Base-by-base conservation (phyloP, 2,888 invertebrate genomes). In the Danaus chrysippus region DNA sequence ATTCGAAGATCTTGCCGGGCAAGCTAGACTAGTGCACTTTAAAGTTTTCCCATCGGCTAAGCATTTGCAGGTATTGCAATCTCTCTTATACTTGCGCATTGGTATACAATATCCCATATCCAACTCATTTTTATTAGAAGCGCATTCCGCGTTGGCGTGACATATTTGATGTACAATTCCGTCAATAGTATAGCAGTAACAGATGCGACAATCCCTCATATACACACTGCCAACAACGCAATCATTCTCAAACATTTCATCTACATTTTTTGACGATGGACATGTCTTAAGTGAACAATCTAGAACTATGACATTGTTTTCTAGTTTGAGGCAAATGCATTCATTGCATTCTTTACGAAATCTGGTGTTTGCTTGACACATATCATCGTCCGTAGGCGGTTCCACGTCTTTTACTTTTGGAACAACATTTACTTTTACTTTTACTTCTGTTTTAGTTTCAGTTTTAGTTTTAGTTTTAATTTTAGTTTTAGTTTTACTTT, bases 241-340 rank as follows among this genome's bases (percentile, higher is more conserved):
- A 23, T 78, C 74, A 0, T 59, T 53, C 49, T 19, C 62, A 42
- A 10, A 60, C 10, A 0, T 63, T 43, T 63, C 61, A 12, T 54
- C 41, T 1, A 41, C 10, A 52, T 15, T 5, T 42, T 34, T 13
- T 17, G 41, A 17, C 9, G 44, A 15, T n/a, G 12, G 3, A 62
- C 91, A 91, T 1, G 59, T 56, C 10, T 77, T 79, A 8, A 83
- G 57, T 0, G 92, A 88, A 69, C 92, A 92, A 0, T 78, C 77
- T 49, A 89, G 82, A 10, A 82, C 77, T 66, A 87, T 89, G 1
- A 72, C 54, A 0, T 74, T 76, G 0, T 64, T 63, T 1, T 61
- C 68, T 1, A 64, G 66, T 42, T 70, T 66, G 10, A 74, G 71
- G 58, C 91, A 91, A 15, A 73, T 70, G 60, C 91, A 91, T 0